Evolutionary conservation across 2,888 invertebrate genomes (phyloP), one percentile per base, ranked within the genome.

Genomic region (Ectobius pallidus): DNA sequence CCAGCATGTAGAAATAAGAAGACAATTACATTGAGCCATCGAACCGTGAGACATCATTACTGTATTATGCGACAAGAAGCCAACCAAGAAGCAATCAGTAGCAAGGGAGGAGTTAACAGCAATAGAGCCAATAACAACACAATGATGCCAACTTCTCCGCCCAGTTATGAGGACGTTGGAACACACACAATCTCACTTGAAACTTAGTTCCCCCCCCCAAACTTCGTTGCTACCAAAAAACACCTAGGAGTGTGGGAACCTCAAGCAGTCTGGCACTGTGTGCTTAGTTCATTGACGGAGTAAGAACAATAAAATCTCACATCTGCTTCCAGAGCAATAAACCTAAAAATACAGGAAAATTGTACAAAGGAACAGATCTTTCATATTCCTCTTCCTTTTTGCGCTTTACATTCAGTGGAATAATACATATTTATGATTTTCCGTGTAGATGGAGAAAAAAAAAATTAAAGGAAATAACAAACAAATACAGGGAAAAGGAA

Each of bases 11-110:
- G 3, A 18, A 20, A 18, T 20, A 52, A 42, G 34, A 46, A 27
- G 65, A 46, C 65, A 65, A 65, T 65, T 65, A 65, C 44, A n/a
- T 25, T 27, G 25, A 65, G 65, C 39, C 46, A 65, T 14, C 65
- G 14, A 30, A 65, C 34, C 27, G 65, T 65, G 32, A 30, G n/a
- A 61, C 30, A 32, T 32, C 65, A 65, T 65, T 46, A 65, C 46
- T 16, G 22, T 22, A 52, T 52, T 52, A 52, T 52, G 58, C 30
- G 30, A 58, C 58, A 39, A 22, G 42, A 65, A 65, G 46, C 25
- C 42, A 46, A 65, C 22, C 44, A 42, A 42, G 44, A 22, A 27
- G n/a, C 44, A 46, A 44, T 34, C 65, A 25, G 65, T 65, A 65
- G 65, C 65, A 30, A 6, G 30, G 58, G 58, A 25, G 58, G 27